phyloP scores from a whole-genome alignment of 2,797 vertebrate species.

The Echeneis naucrates region DNA sequence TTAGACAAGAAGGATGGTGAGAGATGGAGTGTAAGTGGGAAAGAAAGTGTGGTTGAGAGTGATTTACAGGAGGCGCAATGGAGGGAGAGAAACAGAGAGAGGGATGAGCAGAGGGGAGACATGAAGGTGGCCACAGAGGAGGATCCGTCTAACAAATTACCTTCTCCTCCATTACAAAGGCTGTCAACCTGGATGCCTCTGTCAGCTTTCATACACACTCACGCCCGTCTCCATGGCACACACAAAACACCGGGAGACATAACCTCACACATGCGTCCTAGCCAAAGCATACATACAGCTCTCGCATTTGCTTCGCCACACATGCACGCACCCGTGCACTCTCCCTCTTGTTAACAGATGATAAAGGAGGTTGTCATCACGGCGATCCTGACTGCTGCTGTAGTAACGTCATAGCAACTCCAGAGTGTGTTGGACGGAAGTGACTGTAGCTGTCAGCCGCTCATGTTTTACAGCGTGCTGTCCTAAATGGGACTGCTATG shows the following conservation, averaged over 20 bases:
- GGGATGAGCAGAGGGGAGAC: constrained; percentile 83
- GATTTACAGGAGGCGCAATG: constrained; percentile 75
- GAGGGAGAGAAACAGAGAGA: constrained; percentile 77
- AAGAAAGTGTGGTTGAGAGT: constrained; percentile 64
- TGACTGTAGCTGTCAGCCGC: constrained; percentile 76
- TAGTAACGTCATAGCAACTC: constrained; percentile 54
- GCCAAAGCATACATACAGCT: constrained; percentile 20
- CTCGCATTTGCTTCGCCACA: constrained; percentile 39
- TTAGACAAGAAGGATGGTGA: constrained; percentile 55
- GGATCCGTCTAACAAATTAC: constrained; percentile 88
- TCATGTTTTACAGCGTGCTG: constrained; percentile 72
- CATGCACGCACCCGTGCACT: constrained; percentile 17
- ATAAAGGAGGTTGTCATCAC: constrained; percentile 77
- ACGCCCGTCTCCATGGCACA: constrained; percentile 56
- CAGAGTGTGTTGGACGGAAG: constrained; percentile 78
- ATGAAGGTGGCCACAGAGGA: constrained; percentile 76
- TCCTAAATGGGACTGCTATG: constrained; percentile 61
- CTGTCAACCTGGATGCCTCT: constrained; percentile 82
- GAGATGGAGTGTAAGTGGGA: constrained; percentile 63
- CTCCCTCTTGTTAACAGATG: constrained; percentile 82
- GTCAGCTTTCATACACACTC: constrained; percentile 86
- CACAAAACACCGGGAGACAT: constrained; percentile 25
- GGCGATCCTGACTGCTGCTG: constrained; percentile 52
- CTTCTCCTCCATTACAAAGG: constrained; percentile 85
- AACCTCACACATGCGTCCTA: constrained; percentile 20